Evolutionary conservation across 2,888 invertebrate genomes (phyloP).

Genomic region (Diaprepes abbreviatus): DNA sequence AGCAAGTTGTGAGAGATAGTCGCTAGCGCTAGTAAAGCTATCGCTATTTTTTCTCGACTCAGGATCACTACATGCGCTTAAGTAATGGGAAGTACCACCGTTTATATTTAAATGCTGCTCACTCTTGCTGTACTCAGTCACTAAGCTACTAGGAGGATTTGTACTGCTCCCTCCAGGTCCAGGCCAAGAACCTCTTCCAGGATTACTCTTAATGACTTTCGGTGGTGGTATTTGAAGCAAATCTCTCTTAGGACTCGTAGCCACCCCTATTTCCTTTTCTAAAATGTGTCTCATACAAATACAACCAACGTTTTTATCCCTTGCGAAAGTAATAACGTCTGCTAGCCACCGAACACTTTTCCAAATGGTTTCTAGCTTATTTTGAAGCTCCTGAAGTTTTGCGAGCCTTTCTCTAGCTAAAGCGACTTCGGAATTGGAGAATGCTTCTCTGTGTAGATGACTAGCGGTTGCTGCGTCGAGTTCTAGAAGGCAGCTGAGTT

Average conservation of each 20-base stretch:
- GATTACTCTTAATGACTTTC: slow-evolving; percentile 81
- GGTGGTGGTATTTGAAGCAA: slow-evolving; percentile 78
- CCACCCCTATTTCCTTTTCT: slow-evolving; percentile 61
- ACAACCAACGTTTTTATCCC: slow-evolving; percentile 76
- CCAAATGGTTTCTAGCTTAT: slow-evolving; percentile 91
- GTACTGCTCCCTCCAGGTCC: slow-evolving; percentile 78
- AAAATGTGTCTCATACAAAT: slow-evolving; percentile 68
- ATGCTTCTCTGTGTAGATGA: slow-evolving; percentile 94
- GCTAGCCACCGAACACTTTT: slow-evolving; percentile 95
- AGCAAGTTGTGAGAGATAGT: slow-evolving; percentile 70
- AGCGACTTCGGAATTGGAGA: slow-evolving; percentile 89
- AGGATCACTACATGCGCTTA: slow-evolving; percentile 69
- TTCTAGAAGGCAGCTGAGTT: slow-evolving; percentile 93
- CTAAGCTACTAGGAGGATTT: slow-evolving; percentile 64
- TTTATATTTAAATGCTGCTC: slow-evolving; percentile 80
- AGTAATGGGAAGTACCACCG: slow-evolving; percentile 71
- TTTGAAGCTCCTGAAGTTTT: slow-evolving; percentile 87
- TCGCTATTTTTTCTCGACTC: slow-evolving; percentile 65
- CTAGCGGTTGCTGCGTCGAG: slow-evolving; percentile 92
- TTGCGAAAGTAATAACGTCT: slow-evolving; percentile 93
- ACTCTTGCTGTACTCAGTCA: slow-evolving; percentile 83
- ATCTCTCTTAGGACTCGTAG: slow-evolving; percentile 69
- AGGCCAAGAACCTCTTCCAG: slow-evolving; percentile 88
- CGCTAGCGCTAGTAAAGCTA: slow-evolving; percentile 62
- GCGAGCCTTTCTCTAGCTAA: slow-evolving; percentile 87